Evolutionary conservation across 1,140 invertebrate genomes (phyloP).

Genomic region (Dendroctonus ponderosae): DNA sequence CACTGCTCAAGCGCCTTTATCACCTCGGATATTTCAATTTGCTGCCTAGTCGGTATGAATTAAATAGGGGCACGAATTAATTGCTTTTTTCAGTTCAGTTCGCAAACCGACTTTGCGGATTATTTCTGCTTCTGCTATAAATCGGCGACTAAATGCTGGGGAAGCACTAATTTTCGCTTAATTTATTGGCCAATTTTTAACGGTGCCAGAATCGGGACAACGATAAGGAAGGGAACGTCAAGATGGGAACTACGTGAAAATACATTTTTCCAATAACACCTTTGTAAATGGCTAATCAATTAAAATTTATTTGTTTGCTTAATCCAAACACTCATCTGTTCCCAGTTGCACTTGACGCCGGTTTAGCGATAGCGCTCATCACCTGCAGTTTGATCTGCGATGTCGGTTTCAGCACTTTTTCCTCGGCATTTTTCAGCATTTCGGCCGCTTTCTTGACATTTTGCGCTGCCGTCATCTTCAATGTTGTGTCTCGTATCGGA

Average conservation of each 20-base stretch:
- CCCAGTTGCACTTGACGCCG: background rate
- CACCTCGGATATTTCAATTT: no score
- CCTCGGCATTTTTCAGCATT: slow-evolving; percentile 9
- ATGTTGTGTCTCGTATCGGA: slow-evolving; percentile 8
- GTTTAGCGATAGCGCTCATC: background rate
- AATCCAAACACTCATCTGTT: background rate
- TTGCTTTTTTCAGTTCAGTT: background rate
- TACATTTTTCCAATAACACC: background rate
- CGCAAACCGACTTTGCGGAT: background rate
- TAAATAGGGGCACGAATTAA: background rate
- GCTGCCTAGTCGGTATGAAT: no score
- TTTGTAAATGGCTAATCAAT: background rate
- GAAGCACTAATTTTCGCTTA: background rate
- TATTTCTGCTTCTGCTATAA: slow-evolving; percentile 7
- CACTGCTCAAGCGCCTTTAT: no score
- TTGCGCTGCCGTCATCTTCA: slow-evolving; percentile 21
- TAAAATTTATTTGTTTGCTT: background rate
- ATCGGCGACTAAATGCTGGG: background rate
- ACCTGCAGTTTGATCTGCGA: background rate
- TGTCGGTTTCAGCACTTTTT: slow-evolving; percentile 3
- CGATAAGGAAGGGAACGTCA: slow-evolving; percentile 1
- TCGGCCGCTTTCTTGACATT: slow-evolving; percentile 16
- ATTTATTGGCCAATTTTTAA: slow-evolving; percentile 11
- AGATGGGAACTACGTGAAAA: background rate
- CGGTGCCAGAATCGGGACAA: background rate